Evolutionary conservation across 2,797 vertebrate genomes (phyloP).

Genomic region (Gymnoscopelus microlampas): DNA sequence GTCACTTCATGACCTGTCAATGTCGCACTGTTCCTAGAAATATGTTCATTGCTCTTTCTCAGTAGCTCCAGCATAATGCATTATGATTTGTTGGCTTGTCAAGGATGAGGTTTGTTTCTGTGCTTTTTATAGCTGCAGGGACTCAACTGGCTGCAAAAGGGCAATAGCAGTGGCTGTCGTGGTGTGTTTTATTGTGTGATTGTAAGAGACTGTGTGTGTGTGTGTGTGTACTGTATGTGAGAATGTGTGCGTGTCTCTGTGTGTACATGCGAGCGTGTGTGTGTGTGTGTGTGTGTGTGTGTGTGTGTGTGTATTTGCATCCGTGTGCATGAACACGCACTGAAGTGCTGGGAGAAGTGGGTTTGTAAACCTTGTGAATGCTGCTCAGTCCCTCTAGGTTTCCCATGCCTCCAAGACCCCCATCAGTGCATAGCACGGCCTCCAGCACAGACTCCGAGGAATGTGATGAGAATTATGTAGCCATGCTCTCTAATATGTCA

Average conservation of each 20-base stretch:
- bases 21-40: constrained; percentile 50
- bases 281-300: constrained; percentile 2
- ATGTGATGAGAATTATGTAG: constrained; percentile 96
- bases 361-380: constrained; percentile 84
- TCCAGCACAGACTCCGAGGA: constrained; percentile 99
- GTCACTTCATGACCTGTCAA: constrained; percentile 61
- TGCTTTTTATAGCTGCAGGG: constrained; percentile 49
- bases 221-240: constrained; percentile 5
- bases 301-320: constrained; percentile 4
- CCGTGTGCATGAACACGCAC: neutral
- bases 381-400: constrained; percentile 95
- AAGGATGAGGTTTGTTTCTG: constrained; percentile 52
- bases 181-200: constrained; percentile 55
- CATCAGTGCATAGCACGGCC: constrained; percentile 97
- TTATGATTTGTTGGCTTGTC: constrained; percentile 41
- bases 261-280: constrained; percentile 4
- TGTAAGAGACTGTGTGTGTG: constrained; percentile 45
- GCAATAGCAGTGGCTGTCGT: constrained; percentile 48
- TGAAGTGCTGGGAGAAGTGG: constrained; percentile 46
- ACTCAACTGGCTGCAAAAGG: constrained; percentile 42
- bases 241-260: constrained; percentile 8
- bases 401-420: constrained; percentile 91
- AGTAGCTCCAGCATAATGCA: constrained; percentile 33
- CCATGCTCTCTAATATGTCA: constrained; percentile 95
- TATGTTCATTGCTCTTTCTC: constrained; percentile 42